These are phyloP conservation scores for Holothuria glaberrima DNA, from an alignment of 35 echinoderm and acorn worm species.

Conservation along the genomic window DNA sequence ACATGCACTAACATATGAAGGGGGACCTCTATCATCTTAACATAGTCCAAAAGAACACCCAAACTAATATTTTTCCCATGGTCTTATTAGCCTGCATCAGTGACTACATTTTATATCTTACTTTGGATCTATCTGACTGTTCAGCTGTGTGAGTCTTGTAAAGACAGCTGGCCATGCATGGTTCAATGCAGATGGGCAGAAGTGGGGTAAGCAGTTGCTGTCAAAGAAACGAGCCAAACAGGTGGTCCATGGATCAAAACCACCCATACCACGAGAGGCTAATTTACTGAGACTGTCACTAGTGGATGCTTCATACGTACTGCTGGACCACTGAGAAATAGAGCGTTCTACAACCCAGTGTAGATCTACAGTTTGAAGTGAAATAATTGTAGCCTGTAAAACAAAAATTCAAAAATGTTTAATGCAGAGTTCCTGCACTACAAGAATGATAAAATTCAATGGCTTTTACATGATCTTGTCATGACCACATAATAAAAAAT, in stretches of 20 bases:
- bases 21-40: no score
- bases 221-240: conserved; percentile 89
- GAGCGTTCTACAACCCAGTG: conserved; percentile 98
- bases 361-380: conserved; percentile 79
- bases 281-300: conserved; percentile 84
- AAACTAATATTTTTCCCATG: no score
- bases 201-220: conserved; percentile 84
- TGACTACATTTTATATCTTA: conserved; percentile 33
- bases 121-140: conserved; percentile 95
- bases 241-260: conserved; percentile 84
- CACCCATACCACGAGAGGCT: conserved; percentile 80
- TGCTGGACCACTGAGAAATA: conserved; percentile 94
- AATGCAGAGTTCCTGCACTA: no score
- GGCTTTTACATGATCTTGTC: no score
- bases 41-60: no score
- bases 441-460: no score
- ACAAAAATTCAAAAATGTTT: no score
- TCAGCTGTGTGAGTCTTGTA: conserved; percentile 83
- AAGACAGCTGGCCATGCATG: conserved; percentile 93
- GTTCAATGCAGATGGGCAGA: conserved; percentile 82
- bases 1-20: no score
- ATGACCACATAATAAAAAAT: no score
- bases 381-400: conserved; percentile 85
- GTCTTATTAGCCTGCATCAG: no score
- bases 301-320: conserved; percentile 86